phyloP scores from a whole-genome alignment of 1,140 invertebrate genomes.

The Dolichoris vasculosae region DNA sequence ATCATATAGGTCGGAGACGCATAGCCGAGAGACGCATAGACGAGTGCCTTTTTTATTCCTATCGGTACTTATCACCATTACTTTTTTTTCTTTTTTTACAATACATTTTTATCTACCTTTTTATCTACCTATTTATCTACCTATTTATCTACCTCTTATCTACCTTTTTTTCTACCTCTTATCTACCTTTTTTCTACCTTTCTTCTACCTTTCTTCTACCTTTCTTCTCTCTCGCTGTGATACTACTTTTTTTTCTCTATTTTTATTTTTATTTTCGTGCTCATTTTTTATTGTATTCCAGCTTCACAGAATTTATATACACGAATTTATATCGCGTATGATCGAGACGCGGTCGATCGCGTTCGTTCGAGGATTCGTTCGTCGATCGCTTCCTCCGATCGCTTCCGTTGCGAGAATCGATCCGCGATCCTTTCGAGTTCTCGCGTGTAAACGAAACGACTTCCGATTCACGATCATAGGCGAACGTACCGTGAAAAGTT shows the following conservation, averaged over 20 bases:
- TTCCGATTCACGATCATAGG: not conserved
- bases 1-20: too few relatives aligned
- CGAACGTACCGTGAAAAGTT: not conserved
- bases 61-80: slow-evolving; percentile 67
- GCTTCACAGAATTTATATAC: not conserved
- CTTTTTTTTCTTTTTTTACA: slow-evolving; percentile 58
- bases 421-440: too few relatives aligned
- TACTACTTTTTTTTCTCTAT: not conserved
- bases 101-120: not conserved
- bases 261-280: slow-evolving; percentile 54
- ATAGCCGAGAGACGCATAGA: slow-evolving; percentile 38
- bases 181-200: too few relatives aligned
- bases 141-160: too few relatives aligned
- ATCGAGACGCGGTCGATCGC: too few relatives aligned
- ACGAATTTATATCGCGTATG: not conserved
- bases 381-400: too few relatives aligned
- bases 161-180: slow-evolving; percentile 26
- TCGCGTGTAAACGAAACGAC: too few relatives aligned
- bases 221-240: not conserved
- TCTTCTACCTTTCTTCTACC: not conserved
- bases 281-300: not conserved
- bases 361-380: too few relatives aligned
- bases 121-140: not conserved
- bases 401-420: too few relatives aligned
- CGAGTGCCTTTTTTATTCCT: slow-evolving; percentile 63